Conservation (phyloP, 2,113 vertebrate species). For the Suncus etruscus region DNA sequence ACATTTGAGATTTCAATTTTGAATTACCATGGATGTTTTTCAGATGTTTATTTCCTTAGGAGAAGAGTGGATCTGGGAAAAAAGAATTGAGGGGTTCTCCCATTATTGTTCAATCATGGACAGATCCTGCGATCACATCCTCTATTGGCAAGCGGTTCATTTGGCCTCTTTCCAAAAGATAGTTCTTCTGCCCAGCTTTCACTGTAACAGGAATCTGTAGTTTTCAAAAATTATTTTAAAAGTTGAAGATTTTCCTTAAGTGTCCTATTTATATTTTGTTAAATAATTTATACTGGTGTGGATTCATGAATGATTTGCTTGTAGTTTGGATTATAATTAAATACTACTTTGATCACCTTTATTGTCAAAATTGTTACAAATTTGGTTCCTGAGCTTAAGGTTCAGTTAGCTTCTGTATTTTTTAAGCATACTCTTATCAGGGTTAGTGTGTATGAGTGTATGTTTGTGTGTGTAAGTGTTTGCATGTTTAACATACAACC, state of each 20-base stretch:
- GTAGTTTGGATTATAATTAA: not conserved
- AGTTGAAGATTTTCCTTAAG: not conserved
- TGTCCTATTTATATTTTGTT: not conserved
- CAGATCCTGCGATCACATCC: no score
- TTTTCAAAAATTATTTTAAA: not conserved
- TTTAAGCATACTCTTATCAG: not conserved
- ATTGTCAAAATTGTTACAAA: not conserved
- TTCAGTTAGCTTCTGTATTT: not conserved
- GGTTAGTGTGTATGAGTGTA: not conserved
- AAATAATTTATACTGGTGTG: not conserved
- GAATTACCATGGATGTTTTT: not conserved
- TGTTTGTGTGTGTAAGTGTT: not conserved
- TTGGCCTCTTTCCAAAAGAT: not conserved
- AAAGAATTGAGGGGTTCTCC: not conserved
- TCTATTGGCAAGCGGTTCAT: no score
- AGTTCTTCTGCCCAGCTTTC: not conserved
- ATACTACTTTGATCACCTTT: not conserved
- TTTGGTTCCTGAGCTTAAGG: not conserved
- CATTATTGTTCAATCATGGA: no score
- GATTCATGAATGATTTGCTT: not conserved
- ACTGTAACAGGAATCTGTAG: not conserved
- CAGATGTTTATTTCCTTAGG: no score
- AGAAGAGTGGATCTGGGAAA: not conserved
- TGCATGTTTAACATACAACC: not conserved
- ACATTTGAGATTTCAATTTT: slow-evolving; percentile 21